phyloP scores from a whole-genome alignment of 2,888 invertebrate species.

The Notodonta ziczac region DNA sequence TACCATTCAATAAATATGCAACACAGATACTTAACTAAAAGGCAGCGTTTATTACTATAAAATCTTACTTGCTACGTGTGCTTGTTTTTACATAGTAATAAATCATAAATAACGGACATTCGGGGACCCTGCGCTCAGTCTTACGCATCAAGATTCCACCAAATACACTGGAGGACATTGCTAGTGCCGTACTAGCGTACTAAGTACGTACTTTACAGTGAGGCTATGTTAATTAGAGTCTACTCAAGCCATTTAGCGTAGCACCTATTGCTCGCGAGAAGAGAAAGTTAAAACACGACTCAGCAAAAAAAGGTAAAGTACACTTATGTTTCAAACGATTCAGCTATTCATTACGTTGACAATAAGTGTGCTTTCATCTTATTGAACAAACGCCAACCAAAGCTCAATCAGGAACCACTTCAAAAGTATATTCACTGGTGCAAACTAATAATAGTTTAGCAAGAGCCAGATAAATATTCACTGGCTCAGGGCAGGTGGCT shows the following conservation, averaged over 20 bases:
- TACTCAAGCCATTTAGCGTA: too few species aligned
- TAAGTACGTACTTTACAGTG: constrained; percentile 23
- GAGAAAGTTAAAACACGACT: too few species aligned
- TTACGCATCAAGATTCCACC: constrained; percentile 39
- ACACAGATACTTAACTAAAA: constrained; percentile 58
- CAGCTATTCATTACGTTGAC: too few species aligned
- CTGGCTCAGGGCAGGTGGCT: too few species aligned
- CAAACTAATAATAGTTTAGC: constrained; percentile 26
- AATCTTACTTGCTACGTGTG: constrained; percentile 54
- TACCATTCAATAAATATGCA: constrained; percentile 57
- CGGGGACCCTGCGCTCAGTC: constrained; percentile 59
- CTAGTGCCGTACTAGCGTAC: constrained; percentile 8
- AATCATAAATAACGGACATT: constrained; percentile 45
- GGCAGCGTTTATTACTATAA: constrained; percentile 54
- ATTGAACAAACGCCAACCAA: too few species aligned
- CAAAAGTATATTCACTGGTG: constrained; percentile 29
- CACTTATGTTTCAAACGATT: too few species aligned
- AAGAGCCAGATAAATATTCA: background rate
- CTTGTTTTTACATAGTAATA: constrained; percentile 41
- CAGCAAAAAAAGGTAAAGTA: too few species aligned
- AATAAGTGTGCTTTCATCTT: too few species aligned
- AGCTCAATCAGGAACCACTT: background rate
- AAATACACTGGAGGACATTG: constrained; percentile 27
- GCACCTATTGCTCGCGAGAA: too few species aligned
- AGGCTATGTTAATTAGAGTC: constrained; percentile 10